phyloP scores from a whole-genome alignment of 2,113 vertebrate species.

The Scytalopus superciliaris region DNA sequence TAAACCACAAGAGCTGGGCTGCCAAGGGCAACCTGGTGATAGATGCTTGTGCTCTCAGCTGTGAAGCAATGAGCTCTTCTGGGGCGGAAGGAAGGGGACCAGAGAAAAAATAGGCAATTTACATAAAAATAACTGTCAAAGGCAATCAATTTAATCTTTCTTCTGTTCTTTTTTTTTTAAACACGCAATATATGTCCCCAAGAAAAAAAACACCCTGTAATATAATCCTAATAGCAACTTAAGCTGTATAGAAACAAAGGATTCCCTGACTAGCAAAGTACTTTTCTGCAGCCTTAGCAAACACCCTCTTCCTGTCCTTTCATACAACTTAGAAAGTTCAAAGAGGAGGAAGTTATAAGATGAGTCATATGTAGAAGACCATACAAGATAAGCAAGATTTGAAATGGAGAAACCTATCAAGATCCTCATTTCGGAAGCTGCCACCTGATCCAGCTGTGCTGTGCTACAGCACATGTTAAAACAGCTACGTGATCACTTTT shows the following conservation, averaged over 20 bases:
- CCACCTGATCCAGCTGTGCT: neutral
- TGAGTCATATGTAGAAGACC: neutral
- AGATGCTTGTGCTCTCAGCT: constrained; percentile 3
- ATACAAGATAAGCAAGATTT: neutral
- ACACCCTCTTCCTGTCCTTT: neutral
- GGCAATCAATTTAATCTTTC: neutral
- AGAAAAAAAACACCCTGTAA: neutral
- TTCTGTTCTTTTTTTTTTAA: neutral
- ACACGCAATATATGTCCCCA: fast-evolving
- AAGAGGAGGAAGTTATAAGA: neutral
- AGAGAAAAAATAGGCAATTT: neutral
- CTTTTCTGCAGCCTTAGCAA: neutral
- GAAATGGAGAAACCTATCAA: neutral
- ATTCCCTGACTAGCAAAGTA: neutral
- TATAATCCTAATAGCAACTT: neutral
- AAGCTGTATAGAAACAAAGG: neutral
- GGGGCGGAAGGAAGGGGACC: neutral
- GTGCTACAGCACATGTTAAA: neutral
- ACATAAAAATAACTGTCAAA: constrained; percentile 12
- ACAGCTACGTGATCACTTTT: fast-evolving
- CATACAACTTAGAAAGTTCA: neutral
- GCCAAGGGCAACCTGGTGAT: neutral
- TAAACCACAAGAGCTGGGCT: neutral
- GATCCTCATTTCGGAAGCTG: neutral
- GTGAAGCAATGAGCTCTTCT: neutral